These are phyloP conservation scores for Phyto melanocephala DNA, from an alignment of 2,888 invertebrate species.

Conservation along the genomic window DNA sequence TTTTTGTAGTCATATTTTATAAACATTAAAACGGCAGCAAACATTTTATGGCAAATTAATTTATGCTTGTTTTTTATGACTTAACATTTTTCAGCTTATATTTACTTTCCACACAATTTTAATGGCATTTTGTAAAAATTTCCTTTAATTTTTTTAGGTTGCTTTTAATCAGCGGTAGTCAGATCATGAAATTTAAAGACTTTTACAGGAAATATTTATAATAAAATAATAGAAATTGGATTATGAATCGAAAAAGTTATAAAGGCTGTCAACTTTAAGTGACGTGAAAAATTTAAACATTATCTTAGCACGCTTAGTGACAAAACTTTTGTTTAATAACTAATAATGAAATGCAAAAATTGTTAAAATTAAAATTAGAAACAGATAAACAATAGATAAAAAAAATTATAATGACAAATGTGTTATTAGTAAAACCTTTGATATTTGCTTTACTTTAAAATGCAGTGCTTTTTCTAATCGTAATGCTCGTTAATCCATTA, in stretches of 20 bases:
- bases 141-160: neutral
- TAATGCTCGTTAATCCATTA: neutral
- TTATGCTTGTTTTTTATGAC: constrained; percentile 48
- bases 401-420: too few relatives aligned
- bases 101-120: neutral
- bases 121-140: constrained; percentile 10
- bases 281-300: neutral
- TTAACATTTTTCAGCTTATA: constrained; percentile 20
- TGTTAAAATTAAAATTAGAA: too few relatives aligned
- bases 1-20: constrained; percentile 41
- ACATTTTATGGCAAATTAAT: constrained; percentile 52
- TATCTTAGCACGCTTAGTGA: too few relatives aligned
- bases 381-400: too few relatives aligned
- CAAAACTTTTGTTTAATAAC: too few relatives aligned
- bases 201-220: neutral
- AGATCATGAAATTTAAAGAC: neutral
- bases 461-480: too few relatives aligned
- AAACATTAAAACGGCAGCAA: constrained; percentile 18
- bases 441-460: too few relatives aligned
- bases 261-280: neutral
- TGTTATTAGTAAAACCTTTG: too few relatives aligned
- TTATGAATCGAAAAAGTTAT: neutral
- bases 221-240: constrained; percentile 32
- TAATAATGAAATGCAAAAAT: too few relatives aligned
- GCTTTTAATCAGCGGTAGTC: neutral